phyloP scores from a whole-genome alignment of 2,113 vertebrate species.

The Actenoides lindsayi region DNA sequence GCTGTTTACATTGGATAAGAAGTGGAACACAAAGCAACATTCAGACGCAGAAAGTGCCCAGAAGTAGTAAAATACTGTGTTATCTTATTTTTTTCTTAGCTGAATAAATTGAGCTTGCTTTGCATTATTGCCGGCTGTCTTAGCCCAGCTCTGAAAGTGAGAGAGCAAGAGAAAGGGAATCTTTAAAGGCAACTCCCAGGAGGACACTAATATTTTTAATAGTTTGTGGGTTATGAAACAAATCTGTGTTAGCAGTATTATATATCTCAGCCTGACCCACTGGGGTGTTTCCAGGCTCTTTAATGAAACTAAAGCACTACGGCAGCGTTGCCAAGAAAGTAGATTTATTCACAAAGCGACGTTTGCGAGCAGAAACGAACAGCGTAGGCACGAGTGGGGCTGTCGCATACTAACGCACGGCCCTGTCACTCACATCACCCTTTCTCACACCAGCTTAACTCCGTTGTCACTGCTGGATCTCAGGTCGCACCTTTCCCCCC shows the following conservation, averaged over 20 bases:
- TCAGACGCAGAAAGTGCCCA: conserved; percentile 46
- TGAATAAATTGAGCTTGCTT: conserved; percentile 70
- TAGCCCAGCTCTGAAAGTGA: conserved; percentile 65
- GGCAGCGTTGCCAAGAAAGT: conserved; percentile 71
- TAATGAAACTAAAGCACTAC: conserved; percentile 80
- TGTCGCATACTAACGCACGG: conserved; percentile 1
- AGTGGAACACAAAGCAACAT: conserved; percentile 61
- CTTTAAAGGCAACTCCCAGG: conserved; percentile 76
- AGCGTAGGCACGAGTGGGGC: not conserved
- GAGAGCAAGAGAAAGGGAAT: conserved; percentile 77
- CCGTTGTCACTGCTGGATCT: not conserved
- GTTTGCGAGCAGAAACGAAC: conserved; percentile 74
- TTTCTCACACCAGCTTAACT: conserved; percentile 8
- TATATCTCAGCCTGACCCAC: conserved; percentile 76
- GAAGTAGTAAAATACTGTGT: conserved; percentile 65
- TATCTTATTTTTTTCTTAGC: conserved; percentile 78
- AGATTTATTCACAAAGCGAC: conserved; percentile 78
- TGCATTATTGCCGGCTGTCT: conserved; percentile 77
- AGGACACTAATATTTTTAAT: conserved; percentile 84
- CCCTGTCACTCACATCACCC: not conserved
- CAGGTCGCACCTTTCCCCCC: not conserved
- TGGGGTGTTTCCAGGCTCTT: conserved; percentile 79
- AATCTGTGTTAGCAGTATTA: conserved; percentile 83
- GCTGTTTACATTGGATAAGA: conserved; percentile 62
- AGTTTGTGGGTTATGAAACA: conserved; percentile 83